These are phyloP conservation scores for Meloidogyne exigua DNA, from an alignment of 1,140 invertebrate species.

Conservation along the genomic window DNA sequence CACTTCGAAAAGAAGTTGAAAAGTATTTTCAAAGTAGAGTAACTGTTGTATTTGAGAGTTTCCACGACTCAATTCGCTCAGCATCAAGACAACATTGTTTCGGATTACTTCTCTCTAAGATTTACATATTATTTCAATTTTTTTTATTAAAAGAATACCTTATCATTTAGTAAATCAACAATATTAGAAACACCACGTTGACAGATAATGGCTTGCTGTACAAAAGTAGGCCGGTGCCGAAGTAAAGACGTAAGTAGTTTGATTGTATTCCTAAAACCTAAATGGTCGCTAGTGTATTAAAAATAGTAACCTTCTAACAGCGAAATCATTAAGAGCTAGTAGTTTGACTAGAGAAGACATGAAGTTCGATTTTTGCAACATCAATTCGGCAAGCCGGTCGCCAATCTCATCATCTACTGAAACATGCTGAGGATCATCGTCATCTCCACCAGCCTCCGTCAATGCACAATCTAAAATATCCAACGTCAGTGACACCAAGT, in stretches of 20 bases:
- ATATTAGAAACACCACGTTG: conserved; percentile 95
- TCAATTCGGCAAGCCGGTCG: conserved; percentile 96
- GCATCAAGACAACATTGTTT: conserved; percentile 87
- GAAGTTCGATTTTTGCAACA: conserved; percentile 86
- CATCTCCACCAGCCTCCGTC: conserved; percentile 8
- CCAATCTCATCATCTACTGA: conserved; percentile 71
- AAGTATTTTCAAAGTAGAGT: conserved; percentile 97
- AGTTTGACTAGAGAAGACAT: conserved; percentile 79
- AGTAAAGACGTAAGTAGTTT: conserved; percentile 80
- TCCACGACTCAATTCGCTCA: conserved; percentile 87
- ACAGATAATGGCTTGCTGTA: conserved; percentile 89
- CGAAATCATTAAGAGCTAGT: conserved; percentile 72
- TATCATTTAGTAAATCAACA: conserved; percentile 88
- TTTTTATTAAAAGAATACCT: conserved; percentile 10
- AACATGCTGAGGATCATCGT: conserved; percentile 52
- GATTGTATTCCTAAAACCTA: conserved; percentile 69
- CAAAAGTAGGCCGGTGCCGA: conserved; percentile 77
- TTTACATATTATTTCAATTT: neutral
- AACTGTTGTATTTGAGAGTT: conserved; percentile 99
- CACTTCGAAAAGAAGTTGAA: conserved; percentile 89
- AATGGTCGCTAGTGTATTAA: too few species aligned
- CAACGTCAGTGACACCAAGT: conserved; percentile 84
- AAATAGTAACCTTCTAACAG: conserved; percentile 44
- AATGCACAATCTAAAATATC: conserved; percentile 78
- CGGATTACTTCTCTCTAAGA: conserved; percentile 73